Evolutionary conservation across 2,113 vertebrate genomes (phyloP).

Genomic region (Calidris pygmaea): DNA sequence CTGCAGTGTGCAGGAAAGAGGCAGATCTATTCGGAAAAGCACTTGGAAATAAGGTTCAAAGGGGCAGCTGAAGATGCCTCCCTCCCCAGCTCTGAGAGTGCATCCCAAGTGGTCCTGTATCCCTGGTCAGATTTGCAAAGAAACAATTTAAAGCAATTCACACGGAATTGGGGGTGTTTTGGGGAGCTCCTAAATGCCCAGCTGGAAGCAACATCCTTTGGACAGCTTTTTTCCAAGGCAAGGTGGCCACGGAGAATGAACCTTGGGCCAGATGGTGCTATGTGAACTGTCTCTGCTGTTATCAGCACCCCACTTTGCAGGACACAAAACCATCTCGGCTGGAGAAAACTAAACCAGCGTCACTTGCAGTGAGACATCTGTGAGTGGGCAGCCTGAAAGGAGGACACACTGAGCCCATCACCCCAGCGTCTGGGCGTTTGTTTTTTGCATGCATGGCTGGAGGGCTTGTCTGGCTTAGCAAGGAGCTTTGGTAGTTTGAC

Average conservation of each 20-base stretch:
- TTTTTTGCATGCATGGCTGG: not conserved
- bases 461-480: not conserved
- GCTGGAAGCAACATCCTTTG: not conserved
- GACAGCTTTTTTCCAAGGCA: not conserved
- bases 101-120: not conserved
- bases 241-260: rapidly evolving
- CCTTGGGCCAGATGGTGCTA: no score
- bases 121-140: not conserved
- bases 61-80: no score
- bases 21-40: not conserved
- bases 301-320: not conserved
- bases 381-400: not conserved
- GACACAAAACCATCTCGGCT: not conserved
- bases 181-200: not conserved
- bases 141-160: not conserved
- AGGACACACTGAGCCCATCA: not conserved
- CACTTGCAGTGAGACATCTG: not conserved
- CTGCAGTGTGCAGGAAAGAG: rapidly evolving
- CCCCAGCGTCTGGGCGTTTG: rapidly evolving
- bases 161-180: not conserved
- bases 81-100: not conserved
- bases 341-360: not conserved
- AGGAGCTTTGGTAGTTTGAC: not conserved
- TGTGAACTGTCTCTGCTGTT: not conserved
- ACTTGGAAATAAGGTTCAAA: not conserved